These are phyloP conservation scores for Ibycter americanus DNA, from an alignment of 2,797 vertebrate species.

Conservation along the genomic window DNA sequence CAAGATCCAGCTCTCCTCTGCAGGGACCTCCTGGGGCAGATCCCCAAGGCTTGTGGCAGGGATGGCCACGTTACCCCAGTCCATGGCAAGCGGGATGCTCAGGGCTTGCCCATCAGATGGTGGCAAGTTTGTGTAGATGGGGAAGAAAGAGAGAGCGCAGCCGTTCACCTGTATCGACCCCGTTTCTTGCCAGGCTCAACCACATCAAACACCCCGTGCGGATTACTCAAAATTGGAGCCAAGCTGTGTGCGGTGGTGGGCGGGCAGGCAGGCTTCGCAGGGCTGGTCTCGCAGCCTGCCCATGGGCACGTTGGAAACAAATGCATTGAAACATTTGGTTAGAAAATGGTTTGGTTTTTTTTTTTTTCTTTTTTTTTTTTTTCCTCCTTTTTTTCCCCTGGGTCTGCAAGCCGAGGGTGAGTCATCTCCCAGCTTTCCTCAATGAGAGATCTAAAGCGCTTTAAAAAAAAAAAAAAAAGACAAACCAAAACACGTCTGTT, in stretches of 20 bases:
- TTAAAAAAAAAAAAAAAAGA: not conserved
- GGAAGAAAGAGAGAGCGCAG: not conserved
- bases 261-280: not conserved
- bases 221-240: not conserved
- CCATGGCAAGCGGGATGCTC: not conserved
- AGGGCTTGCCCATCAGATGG: not conserved
- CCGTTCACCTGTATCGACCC: not conserved
- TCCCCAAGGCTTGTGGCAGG: accelerated
- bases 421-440: conserved; percentile 19
- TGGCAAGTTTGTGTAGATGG: not conserved
- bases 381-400: not conserved
- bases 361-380: not conserved
- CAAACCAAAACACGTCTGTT: conserved; percentile 31
- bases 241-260: not conserved
- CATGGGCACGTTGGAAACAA: not conserved
- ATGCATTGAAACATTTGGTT: not conserved
- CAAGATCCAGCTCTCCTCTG: not conserved
- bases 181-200: not conserved
- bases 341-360: not conserved
- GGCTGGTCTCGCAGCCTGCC: not conserved
- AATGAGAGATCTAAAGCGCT: conserved; percentile 9
- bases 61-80: accelerated
- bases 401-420: not conserved
- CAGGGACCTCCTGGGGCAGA: not conserved
- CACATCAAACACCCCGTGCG: conserved; percentile 8